phyloP scores from a whole-genome alignment of 2,888 invertebrate genomes.

The Epirrhoe alternata region DNA sequence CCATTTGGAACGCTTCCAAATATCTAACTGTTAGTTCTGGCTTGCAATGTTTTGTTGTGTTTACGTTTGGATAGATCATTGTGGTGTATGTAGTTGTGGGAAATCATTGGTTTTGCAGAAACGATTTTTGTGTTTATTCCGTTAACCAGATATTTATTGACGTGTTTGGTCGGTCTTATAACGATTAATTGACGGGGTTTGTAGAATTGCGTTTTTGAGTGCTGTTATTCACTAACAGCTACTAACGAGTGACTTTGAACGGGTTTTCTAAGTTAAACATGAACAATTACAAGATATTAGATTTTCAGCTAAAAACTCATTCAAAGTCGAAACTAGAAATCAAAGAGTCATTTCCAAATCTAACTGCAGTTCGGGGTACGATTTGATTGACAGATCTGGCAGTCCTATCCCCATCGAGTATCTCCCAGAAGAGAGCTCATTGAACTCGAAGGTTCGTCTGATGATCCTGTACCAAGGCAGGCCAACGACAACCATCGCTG shows the following conservation, averaged over 20 bases:
- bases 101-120: constrained; percentile 44
- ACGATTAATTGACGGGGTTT: constrained; percentile 45
- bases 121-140: constrained; percentile 47
- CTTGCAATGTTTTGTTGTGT: constrained; percentile 50
- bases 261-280: constrained; percentile 50
- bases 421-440: constrained; percentile 94
- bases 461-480: constrained; percentile 95
- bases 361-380: constrained; percentile 79
- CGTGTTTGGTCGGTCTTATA: constrained; percentile 30
- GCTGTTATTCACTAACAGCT: constrained; percentile 84
- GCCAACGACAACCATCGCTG: constrained; percentile 96
- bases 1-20: constrained; percentile 50
- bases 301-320: constrained; percentile 56
- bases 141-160: constrained; percentile 37
- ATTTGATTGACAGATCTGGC: constrained; percentile 89
- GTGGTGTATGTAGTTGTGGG: constrained; percentile 53
- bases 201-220: constrained; percentile 64
- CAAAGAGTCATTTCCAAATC: constrained; percentile 58
- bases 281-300: background rate
- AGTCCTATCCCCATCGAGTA: constrained; percentile 97
- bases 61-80: constrained; percentile 47
- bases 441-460: constrained; percentile 94
- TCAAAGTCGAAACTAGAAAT: constrained; percentile 64
- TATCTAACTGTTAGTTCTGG: constrained; percentile 43
- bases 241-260: constrained; percentile 82